phyloP scores from a whole-genome alignment of 2,888 invertebrate species.

The Anorthoa munda region DNA sequence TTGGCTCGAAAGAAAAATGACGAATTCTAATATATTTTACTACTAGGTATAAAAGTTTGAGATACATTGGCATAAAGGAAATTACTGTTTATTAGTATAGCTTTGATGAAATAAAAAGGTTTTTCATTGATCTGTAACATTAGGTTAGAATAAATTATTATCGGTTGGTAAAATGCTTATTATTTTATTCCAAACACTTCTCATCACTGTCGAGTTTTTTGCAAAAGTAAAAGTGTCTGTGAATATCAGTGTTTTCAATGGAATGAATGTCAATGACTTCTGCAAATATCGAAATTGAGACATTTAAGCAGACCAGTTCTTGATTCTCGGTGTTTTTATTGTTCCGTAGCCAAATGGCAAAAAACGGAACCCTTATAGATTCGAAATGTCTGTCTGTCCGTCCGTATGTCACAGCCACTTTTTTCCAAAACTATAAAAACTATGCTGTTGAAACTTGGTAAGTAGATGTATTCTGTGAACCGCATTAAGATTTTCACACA shows the following conservation, averaged over 20 bases:
- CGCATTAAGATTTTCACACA: too few species aligned
- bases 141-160: conserved; percentile 7
- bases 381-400: too few species aligned
- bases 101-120: conserved; percentile 57
- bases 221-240: background rate
- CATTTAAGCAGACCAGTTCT: too few species aligned
- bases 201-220: background rate
- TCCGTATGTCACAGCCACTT: too few species aligned
- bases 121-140: conserved; percentile 51
- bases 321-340: too few species aligned
- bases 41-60: conserved; percentile 46
- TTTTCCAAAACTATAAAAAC: too few species aligned
- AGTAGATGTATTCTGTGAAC: too few species aligned
- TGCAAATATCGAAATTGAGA: too few species aligned
- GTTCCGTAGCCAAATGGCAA: too few species aligned
- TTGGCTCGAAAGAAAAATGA: conserved; percentile 62
- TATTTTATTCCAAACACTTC: conserved; percentile 1
- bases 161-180: background rate
- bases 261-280: background rate
- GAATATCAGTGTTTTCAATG: background rate
- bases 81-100: conserved; percentile 49
- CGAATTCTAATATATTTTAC: conserved; percentile 62
- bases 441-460: too few species aligned
- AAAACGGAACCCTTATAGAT: too few species aligned
- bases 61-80: conserved; percentile 38